Evolutionary conservation across 1,140 invertebrate genomes (phyloP).

Genomic region (Pemphigus obesinymphae): DNA sequence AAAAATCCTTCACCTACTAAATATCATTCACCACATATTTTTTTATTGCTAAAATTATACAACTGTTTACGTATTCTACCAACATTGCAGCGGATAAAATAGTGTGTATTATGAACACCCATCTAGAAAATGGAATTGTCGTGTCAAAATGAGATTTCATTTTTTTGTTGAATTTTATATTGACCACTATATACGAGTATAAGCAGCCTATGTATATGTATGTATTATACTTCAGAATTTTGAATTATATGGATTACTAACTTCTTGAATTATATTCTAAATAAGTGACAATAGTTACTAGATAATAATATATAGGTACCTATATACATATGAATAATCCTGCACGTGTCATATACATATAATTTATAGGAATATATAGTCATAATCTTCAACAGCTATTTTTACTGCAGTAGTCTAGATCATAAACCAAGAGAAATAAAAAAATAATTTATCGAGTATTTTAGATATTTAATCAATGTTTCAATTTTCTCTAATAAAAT

Average conservation of each 20-base stretch:
- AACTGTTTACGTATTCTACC: slow-evolving; percentile 10
- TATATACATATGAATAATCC: not conserved
- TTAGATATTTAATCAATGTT: too few relatives aligned
- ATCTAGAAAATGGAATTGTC: slow-evolving; percentile 37
- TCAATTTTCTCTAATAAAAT: too few relatives aligned
- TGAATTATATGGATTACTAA: not conserved
- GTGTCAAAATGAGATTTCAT: slow-evolving; percentile 39
- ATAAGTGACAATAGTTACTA: not conserved
- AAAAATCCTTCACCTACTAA: not conserved
- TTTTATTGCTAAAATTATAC: not conserved
- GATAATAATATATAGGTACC: not conserved
- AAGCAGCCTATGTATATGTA: not conserved
- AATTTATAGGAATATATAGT: too few relatives aligned
- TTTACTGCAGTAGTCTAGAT: too few relatives aligned
- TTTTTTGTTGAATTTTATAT: slow-evolving; percentile 23
- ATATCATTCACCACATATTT: not conserved
- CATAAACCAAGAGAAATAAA: too few relatives aligned
- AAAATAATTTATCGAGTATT: too few relatives aligned
- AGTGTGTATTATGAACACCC: slow-evolving; percentile 21
- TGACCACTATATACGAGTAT: slow-evolving; percentile 8
- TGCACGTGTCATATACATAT: not conserved
- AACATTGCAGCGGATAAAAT: slow-evolving; percentile 24
- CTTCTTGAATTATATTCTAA: not conserved
- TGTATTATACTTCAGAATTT: not conserved
- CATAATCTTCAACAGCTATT: too few relatives aligned